Base-by-base conservation (phyloP, 2,797 vertebrate species). In the Gadopsis bispinosus region DNA sequence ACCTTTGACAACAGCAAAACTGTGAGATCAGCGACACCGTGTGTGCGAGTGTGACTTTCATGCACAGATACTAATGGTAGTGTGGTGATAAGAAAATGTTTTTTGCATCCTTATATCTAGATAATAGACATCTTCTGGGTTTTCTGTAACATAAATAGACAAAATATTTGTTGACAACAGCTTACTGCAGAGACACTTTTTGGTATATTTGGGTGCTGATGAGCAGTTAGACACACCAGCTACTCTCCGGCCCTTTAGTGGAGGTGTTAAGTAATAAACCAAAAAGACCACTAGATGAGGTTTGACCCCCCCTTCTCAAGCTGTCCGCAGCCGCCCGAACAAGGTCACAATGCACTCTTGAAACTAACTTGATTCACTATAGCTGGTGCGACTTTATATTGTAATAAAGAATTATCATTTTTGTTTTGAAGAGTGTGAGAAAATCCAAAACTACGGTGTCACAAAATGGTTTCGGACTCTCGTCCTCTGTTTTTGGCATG, bases 181-280 rank as follows among this genome's bases (percentile, higher is more conserved):
- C 17, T 48, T 50, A 20, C 39, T 4, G 37, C 19, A 37, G 33
- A 35, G 9, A 6, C 2, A 37, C 10, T 13, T 20, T 31, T 43
- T 43, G 3, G 3, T 13, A 10, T 39, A 14, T 17, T 22, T 67
- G 13, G 50, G 9, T 47, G 45, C 45, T 14, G 45, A 47, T 39
- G 37, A 39, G 37, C 37, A 39, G 37, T 39, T 35, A 7, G 35
- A 35, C 9, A 39, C 37, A 10, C 9, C 37, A 39, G 9, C 37
- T 39, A 35, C 48, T 73, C 37, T 54, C 22, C 26, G 54, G 37
- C 26, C 59, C 59, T 73, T 59, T 29, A 54, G 19, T 54, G 37
- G 51, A 56, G 11, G 45, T 9, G n/a, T 64, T 19, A 37, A 37
- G 43, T 37, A 20, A 37, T 56, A 20, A 33, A 35, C 33, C 33